Conservation (phyloP, 2,888 invertebrate genomes). For the Agrotis segetum region DNA sequence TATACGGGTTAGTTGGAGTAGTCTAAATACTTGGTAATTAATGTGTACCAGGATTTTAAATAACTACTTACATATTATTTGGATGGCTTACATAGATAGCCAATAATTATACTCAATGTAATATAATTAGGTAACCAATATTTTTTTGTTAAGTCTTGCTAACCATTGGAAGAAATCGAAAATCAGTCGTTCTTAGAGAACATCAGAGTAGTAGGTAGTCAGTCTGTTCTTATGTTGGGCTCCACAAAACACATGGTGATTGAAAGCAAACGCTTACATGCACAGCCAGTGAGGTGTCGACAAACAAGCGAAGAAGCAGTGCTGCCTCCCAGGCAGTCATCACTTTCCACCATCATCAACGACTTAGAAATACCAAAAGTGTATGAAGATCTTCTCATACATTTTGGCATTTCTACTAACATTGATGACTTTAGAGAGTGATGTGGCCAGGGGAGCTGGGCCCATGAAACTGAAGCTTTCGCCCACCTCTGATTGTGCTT, state of each 20-base stretch:
- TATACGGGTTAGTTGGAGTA: not conserved
- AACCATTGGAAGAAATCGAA: not conserved
- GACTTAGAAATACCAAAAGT: conserved; percentile 9
- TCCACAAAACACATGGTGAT: conserved; percentile 39
- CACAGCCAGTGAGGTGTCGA: conserved; percentile 77
- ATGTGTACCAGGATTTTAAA: not conserved
- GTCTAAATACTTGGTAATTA: conserved; percentile 20
- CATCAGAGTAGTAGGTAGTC: conserved; percentile 7
- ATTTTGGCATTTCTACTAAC: conserved; percentile 2
- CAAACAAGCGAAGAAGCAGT: conserved; percentile 80
- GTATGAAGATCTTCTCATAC: conserved; percentile 15
- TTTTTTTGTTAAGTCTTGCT: not conserved
- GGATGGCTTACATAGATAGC: conserved; percentile 3
- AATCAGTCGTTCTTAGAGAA: not conserved
- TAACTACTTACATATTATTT: conserved; percentile 16
- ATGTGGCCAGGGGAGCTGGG: conserved; percentile 59
- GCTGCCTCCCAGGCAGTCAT: conserved; percentile 50
- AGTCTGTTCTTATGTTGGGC: conserved; percentile 29
- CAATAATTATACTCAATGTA: not conserved
- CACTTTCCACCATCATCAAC: conserved; percentile 13
- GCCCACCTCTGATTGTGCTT: conserved; percentile 51
- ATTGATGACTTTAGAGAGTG: conserved; percentile 9
- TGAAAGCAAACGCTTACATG: conserved; percentile 73
- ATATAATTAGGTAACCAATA: not conserved
- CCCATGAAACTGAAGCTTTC: conserved; percentile 78